These are phyloP conservation scores for Crematogaster levior DNA, from an alignment of 2,888 invertebrate genomes.

Conservation along the genomic window DNA sequence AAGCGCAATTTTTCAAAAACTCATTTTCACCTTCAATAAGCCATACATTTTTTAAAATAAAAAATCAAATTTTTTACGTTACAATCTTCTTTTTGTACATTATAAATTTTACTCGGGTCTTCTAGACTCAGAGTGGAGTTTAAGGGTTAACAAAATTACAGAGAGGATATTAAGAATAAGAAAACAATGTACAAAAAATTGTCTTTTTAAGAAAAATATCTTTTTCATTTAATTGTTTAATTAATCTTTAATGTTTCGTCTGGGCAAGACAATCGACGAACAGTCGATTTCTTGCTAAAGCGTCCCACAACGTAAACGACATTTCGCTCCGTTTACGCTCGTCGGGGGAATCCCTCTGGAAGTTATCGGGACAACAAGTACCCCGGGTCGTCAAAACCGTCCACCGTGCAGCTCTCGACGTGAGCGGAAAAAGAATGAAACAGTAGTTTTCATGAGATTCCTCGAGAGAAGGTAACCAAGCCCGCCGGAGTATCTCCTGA, in stretches of 20 bases:
- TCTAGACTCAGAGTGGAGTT: too few species aligned
- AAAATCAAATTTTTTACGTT: too few species aligned
- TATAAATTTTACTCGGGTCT: too few species aligned
- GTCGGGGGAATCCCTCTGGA: constrained; percentile 29
- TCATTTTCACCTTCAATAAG: too few species aligned
- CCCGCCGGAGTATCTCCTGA: constrained; percentile 21
- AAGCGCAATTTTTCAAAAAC: too few species aligned
- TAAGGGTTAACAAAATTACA: constrained; percentile 6
- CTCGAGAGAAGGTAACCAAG: constrained; percentile 26
- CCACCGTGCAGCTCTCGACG: constrained; percentile 43
- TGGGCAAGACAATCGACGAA: background rate
- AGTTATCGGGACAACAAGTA: constrained; percentile 39
- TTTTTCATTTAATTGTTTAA: background rate
- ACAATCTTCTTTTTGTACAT: too few species aligned
- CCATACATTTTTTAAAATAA: too few species aligned
- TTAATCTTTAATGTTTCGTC: background rate
- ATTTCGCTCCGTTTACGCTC: constrained; percentile 16
- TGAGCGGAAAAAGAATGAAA: constrained; percentile 47
- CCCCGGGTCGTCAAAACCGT: constrained; percentile 22
- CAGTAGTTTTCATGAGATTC: constrained; percentile 40
- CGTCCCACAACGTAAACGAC: constrained; percentile 17
- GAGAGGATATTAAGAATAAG: background rate
- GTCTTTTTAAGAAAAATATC: background rate
- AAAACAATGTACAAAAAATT: background rate
- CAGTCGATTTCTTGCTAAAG: constrained; percentile 11